Conservation (phyloP, 2,888 invertebrate genomes). For the Laothoe populi region DNA sequence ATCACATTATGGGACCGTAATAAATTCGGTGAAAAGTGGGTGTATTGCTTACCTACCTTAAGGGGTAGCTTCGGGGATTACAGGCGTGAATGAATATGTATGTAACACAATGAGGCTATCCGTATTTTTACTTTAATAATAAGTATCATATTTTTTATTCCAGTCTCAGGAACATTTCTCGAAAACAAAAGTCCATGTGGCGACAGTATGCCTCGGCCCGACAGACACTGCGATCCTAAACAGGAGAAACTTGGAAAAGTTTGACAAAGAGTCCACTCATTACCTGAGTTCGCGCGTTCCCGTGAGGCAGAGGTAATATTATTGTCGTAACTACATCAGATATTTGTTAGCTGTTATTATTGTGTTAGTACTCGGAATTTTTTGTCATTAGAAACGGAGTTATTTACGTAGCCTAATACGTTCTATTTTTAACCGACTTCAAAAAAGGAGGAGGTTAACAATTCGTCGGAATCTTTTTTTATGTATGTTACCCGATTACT, state of each 20-base stretch:
- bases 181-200: constrained; percentile 62
- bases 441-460: too few species aligned
- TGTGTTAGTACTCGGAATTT: constrained; percentile 28
- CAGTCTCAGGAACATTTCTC: constrained; percentile 56
- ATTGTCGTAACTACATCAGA: constrained; percentile 26
- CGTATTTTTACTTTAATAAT: too few species aligned
- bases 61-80: too few species aligned
- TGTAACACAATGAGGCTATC: too few species aligned
- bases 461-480: too few species aligned
- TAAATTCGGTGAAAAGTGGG: too few species aligned
- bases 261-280: constrained; percentile 49
- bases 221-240: constrained; percentile 74
- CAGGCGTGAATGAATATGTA: too few species aligned
- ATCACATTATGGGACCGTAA: too few species aligned
- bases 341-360: constrained; percentile 26
- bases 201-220: constrained; percentile 74
- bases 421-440: too few species aligned
- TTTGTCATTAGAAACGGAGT: neutral
- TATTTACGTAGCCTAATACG: constrained; percentile 25
- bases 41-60: too few species aligned
- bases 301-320: constrained; percentile 67
- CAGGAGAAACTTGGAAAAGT: constrained; percentile 55
- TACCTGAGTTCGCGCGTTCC: constrained; percentile 52
- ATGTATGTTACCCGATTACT: too few species aligned
- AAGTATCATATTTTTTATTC: neutral